These are phyloP conservation scores for Poecile montanus DNA, from an alignment of 2,797 vertebrate species.

Conservation along the genomic window DNA sequence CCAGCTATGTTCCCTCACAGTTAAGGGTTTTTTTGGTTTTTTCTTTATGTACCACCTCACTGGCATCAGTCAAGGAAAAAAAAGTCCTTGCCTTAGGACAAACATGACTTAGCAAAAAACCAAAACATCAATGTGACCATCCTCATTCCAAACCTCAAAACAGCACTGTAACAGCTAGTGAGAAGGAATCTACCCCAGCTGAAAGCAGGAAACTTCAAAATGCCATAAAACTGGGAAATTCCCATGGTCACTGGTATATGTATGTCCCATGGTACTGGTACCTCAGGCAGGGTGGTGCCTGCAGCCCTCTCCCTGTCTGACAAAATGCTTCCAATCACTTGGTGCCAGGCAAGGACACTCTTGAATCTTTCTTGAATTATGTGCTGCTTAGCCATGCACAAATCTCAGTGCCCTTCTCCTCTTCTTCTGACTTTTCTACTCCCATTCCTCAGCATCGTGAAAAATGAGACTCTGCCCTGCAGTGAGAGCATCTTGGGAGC, in stretches of 20 bases:
- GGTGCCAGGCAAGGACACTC: background rate
- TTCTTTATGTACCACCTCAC: background rate
- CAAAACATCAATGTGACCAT: background rate
- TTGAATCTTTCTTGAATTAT: too few species aligned
- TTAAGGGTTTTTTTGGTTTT: too few species aligned
- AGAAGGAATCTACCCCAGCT: background rate
- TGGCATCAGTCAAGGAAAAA: background rate
- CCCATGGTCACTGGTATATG: fast-evolving
- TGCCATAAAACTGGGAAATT: background rate
- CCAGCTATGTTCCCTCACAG: background rate
- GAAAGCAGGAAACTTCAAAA: background rate
- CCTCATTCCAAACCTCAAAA: background rate
- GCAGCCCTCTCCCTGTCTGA: background rate
- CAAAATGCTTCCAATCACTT: fast-evolving
- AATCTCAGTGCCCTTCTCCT: fast-evolving
- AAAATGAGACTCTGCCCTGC: background rate
- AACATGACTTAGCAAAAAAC: background rate
- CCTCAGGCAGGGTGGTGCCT: fast-evolving
- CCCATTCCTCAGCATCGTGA: background rate
- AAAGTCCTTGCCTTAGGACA: background rate
- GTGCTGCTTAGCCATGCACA: fast-evolving
- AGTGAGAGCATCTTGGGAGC: fast-evolving
- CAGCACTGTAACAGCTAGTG: background rate
- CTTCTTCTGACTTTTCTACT: background rate
- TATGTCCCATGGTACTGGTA: fast-evolving